Base-by-base conservation (phyloP, 2,888 invertebrate genomes). In the Pterobdella sp. region DNA sequence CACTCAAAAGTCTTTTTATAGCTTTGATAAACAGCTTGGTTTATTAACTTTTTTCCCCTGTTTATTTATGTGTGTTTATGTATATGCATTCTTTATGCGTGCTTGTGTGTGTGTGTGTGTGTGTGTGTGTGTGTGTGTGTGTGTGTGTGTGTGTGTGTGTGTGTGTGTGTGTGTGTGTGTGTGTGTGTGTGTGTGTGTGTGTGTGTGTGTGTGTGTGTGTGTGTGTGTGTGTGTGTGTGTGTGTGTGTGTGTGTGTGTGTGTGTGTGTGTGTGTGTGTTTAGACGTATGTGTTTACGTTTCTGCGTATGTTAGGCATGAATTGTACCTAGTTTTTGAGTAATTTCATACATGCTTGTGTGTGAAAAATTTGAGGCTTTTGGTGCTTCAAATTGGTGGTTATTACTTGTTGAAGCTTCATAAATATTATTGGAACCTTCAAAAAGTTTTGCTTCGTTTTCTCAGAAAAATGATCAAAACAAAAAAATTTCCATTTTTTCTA, bases 231-330 rank as follows among this genome's bases (percentile, higher is more conserved):
- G 65, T 65, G 35, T 65, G 65, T 65, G 35, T 65, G 65, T 65
- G 35, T 65, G 65, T 65, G 35, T 65, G 65, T 65, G n/a, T 65
- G 35, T 34, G 32, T 65, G 35, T 34, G 65, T 35, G 65, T 65
- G 65, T 65, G 35, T 65, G 65, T 65, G 65, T 65, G 35, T 65
- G 65, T 65, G 32, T 65, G n/a, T 65, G 65, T 32, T 14, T 65
- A 34, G 26, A 34, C 32, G 65, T 65, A 29, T 65, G 65, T 65
- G 65, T 65, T 29, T 65, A 4, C 32, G 32, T 34, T 14, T 31
- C 18, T 32, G 14, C 32, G 7, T 32, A 29, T 65, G n/a, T n/a
- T n/a, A n/a, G n/a, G n/a, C n/a, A n/a, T n/a, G n/a, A n/a, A n/a
- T n/a, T n/a, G n/a, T n/a, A n/a, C n/a, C n/a, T n/a, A n/a, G n/a